phyloP scores from a whole-genome alignment of 30 jellyfish, hydroid and myxozoan genomes.

The Turritopsis dohrnii region DNA sequence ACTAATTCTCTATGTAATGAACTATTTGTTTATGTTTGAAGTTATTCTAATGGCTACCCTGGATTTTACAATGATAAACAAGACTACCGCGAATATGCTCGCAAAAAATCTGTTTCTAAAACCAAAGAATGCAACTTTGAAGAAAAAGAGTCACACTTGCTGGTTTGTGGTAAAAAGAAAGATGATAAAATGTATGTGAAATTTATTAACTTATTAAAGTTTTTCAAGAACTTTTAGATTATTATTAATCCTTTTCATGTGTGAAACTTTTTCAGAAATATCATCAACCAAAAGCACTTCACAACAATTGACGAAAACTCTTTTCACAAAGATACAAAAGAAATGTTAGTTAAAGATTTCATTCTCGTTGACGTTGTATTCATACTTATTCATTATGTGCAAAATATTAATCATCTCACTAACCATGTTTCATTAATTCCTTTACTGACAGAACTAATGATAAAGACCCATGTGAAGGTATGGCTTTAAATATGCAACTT shows the following conservation, averaged over 20 bases:
- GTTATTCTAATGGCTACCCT: neutral
- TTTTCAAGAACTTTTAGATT: neutral
- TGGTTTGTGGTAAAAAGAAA: neutral
- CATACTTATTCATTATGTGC: neutral
- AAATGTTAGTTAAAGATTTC: neutral
- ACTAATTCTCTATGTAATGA: no score
- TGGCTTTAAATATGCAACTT: neutral
- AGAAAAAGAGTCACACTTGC: neutral
- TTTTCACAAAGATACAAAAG: neutral
- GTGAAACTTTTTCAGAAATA: neutral
- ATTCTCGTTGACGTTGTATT: neutral
- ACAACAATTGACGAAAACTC: neutral
- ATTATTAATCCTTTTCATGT: neutral
- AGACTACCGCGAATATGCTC: neutral
- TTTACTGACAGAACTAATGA: neutral
- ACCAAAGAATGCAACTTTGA: neutral
- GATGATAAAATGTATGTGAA: neutral
- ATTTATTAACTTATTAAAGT: neutral
- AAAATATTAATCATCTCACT: neutral
- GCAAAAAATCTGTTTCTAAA: neutral
- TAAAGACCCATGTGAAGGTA: neutral
- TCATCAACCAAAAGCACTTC: neutral
- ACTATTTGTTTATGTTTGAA: no score
- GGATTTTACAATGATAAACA: neutral
- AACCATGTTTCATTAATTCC: neutral